Evolutionary conservation across 2,888 invertebrate genomes (phyloP), one percentile per base, ranked within the genome.

Genomic region (Pasiphila rectangulata): DNA sequence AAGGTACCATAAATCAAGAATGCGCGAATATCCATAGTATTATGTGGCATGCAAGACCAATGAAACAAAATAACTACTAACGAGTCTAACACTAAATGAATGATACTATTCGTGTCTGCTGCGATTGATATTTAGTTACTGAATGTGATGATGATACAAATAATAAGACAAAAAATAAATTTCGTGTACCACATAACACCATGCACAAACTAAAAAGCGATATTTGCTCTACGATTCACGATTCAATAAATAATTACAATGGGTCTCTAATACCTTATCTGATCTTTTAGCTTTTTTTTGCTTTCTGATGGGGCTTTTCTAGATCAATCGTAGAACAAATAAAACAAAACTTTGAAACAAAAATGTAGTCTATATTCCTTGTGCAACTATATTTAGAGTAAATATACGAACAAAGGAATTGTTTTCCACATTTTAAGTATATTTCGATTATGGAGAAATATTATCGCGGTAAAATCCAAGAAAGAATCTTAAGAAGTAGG

Each of bases 131-230:
- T 40, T 42, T 49, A 40, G 64, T 62, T 44, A 63, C 59, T 60
- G 42, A 41, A 56, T 57, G 52, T 37, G 41, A 54, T 51, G 50
- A 50, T 46, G 40, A 38, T 49, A 48, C 9, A 45, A 46, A 50
- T 37, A 45, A 55, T 63, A 61, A 62, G 57, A 46, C 57, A 57
- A 59, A 55, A 59, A 62, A 54, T 63, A 50, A 66, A 64, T 68
- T 70, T 65, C 58, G 62, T 69, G 69, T 67, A 82, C 87, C 87
- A 87, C 87, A 86, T 87, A 87, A 87, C 83, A 87, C 87, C 85
- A 87, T 86, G 86, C 86, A 67, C 51, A 71, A 67, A 65, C 57
- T 53, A 55, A 51, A 56, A 57, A 53, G 43, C 36, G 39, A 52
- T 56, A 48, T 46, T 65, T 67, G 68, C 64, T 70, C 67, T 56